Evolutionary conservation across 2,797 vertebrate species (phyloP).

Genomic region (Fistularia tabacaria): DNA sequence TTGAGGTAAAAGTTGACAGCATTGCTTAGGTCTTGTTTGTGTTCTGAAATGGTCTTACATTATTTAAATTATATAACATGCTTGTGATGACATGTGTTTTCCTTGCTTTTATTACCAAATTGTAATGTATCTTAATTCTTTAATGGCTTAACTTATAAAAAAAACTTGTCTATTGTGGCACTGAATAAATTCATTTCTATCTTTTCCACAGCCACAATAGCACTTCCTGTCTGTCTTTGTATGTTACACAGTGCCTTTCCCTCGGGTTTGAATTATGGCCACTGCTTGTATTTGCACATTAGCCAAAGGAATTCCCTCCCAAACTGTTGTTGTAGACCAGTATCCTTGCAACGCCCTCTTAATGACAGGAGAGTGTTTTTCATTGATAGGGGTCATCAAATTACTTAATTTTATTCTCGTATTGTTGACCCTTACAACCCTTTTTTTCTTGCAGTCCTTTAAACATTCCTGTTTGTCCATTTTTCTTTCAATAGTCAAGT

Average conservation of each 20-base stretch:
- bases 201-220: constrained; percentile 26
- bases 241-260: constrained; percentile 37
- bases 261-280: constrained; percentile 42
- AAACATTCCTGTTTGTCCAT: constrained; percentile 3
- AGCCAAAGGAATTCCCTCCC: constrained; percentile 36
- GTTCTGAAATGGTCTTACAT: not conserved
- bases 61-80: too few relatives aligned
- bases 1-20: constrained; percentile 80
- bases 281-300: too few relatives aligned
- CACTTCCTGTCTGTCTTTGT: constrained; percentile 45
- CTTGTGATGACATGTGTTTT: not conserved
- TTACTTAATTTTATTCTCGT: not conserved
- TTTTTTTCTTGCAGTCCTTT: not conserved
- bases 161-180: constrained; percentile 17
- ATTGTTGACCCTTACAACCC: too few relatives aligned
- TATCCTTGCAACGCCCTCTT: too few relatives aligned
- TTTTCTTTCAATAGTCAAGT: constrained; percentile 76
- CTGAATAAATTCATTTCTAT: constrained; percentile 23
- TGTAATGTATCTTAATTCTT: not conserved
- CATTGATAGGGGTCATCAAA: too few relatives aligned
- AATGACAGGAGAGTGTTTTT: too few relatives aligned
- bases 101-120: constrained; percentile 7
- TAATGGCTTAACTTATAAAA: not conserved
- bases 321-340: constrained; percentile 4
- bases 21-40: not conserved